Evolutionary conservation across 2,797 vertebrate genomes (phyloP).

Genomic region (Diplodus sargus): DNA sequence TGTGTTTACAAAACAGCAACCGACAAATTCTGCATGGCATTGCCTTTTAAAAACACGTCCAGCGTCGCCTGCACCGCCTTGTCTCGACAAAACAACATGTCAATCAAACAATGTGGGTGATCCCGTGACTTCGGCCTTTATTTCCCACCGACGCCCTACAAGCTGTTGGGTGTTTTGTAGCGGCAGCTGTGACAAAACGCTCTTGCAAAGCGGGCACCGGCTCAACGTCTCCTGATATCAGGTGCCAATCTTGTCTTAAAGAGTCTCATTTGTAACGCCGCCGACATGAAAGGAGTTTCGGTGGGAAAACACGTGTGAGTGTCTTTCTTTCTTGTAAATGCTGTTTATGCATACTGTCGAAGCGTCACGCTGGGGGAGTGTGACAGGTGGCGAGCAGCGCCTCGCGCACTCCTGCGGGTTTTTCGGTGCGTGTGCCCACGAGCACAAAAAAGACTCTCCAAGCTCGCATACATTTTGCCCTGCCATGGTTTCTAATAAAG

Average conservation of each 20-base stretch:
- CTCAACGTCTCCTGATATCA: conserved; percentile 17
- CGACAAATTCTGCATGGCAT: too few relatives aligned
- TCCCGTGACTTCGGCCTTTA: not conserved
- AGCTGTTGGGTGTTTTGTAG: conserved; percentile 21
- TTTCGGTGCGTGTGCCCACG: conserved; percentile 29
- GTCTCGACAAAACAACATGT: conserved; percentile 12
- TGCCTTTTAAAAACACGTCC: not conserved
- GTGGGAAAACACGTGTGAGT: conserved; percentile 2
- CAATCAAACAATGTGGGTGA: conserved; percentile 2
- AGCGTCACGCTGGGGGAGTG: conserved; percentile 27
- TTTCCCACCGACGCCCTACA: not conserved
- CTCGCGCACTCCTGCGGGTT: conserved; percentile 28
- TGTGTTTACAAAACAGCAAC: too few relatives aligned
- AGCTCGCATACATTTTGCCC: conserved; percentile 35
- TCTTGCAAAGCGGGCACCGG: not conserved
- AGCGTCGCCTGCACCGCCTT: not conserved
- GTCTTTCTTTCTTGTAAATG: not conserved
- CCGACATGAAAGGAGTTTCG: not conserved
- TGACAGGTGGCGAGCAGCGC: conserved; percentile 60
- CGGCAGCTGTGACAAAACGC: conserved; percentile 37
- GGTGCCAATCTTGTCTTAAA: conserved; percentile 9
- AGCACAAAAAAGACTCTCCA: not conserved
- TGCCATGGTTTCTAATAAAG: conserved; percentile 48
- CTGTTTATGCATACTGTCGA: conserved; percentile 10
- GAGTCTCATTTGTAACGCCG: conserved; percentile 7